phyloP scores from a whole-genome alignment of 2,797 vertebrate genomes.

The Halcyon smyrnensis region DNA sequence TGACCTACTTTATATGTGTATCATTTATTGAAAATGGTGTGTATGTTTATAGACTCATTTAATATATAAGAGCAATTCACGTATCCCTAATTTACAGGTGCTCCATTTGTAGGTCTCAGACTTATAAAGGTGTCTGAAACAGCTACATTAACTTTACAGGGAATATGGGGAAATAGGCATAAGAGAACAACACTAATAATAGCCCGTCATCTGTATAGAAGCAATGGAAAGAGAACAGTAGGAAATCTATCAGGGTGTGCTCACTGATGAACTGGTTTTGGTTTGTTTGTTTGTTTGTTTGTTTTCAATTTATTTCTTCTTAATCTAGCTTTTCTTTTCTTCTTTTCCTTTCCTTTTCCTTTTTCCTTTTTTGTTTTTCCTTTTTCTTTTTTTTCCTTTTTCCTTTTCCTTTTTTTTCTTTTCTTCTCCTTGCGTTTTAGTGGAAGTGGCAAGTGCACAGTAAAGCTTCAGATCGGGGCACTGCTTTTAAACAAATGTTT shows the following conservation, averaged over 20 bases:
- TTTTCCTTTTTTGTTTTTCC: no score
- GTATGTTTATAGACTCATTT: neutral
- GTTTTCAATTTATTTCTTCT: neutral
- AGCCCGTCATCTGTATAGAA: neutral
- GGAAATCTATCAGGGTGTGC: neutral
- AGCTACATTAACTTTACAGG: neutral
- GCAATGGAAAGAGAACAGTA: neutral
- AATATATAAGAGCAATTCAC: neutral
- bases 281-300: neutral
- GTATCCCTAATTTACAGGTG: neutral
- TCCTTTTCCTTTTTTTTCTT: no score
- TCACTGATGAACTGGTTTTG: neutral
- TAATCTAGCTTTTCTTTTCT: neutral
- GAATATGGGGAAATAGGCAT: neutral
- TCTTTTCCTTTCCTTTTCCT: no score
- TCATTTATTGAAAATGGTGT: neutral
- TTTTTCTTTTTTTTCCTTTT: neutral
- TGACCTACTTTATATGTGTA: neutral
- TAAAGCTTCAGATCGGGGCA: neutral
- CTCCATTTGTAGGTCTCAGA: neutral
- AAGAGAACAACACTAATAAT: neutral
- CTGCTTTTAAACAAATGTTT: neutral
- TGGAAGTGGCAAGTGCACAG: neutral
- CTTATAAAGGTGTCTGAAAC: neutral
- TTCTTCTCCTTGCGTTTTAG: neutral